Evolutionary conservation across 2,888 invertebrate species (phyloP), one percentile per base, ranked within the genome.

Genomic region (Dicranocentrus wangi): DNA sequence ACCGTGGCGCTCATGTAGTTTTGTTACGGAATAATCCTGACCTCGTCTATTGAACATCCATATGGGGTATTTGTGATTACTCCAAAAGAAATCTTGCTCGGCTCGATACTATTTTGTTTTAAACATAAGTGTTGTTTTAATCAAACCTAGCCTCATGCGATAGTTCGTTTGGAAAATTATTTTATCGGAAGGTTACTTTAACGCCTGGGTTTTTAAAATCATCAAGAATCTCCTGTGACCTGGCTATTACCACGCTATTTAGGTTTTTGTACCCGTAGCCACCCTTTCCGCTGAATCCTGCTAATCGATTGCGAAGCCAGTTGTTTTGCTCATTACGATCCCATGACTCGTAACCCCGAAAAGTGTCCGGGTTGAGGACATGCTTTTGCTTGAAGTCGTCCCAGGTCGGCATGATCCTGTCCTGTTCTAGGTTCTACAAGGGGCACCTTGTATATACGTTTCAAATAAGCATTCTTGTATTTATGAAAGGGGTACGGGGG

Each of bases 351-450:
- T 73, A 69, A 0, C 58, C 71, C n/a, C 42, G 23, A 15, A 70
- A 15, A 7, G 19, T 27, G 19, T 15, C 47, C 3, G 83, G 83
- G 21, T 78, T 77, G 17, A 83, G 73, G 3, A 81, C 73, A 28
- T 83, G 83, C 13, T 81, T 77, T 28, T 28, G 23, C 28, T 70
- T 68, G 47, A 83, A 83, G 0, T 69, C 63, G 1, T 66, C 72
- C 80, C 80, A 83, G 25, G 68, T 66, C n/a, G 81, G 81, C 81
- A 81, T 81, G 21, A 43, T 43, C n/a, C n/a, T n/a, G n/a, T n/a
- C n/a, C n/a, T n/a, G n/a, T n/a, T n/a, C n/a, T n/a, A n/a, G n/a
- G n/a, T n/a, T n/a, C n/a, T n/a, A n/a, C n/a, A n/a, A n/a, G n/a
- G n/a, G n/a, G n/a, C n/a, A n/a, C n/a, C n/a, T n/a, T n/a, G n/a